Base-by-base conservation (phyloP, 2,797 vertebrate species). In the Tangara arthus region DNA sequence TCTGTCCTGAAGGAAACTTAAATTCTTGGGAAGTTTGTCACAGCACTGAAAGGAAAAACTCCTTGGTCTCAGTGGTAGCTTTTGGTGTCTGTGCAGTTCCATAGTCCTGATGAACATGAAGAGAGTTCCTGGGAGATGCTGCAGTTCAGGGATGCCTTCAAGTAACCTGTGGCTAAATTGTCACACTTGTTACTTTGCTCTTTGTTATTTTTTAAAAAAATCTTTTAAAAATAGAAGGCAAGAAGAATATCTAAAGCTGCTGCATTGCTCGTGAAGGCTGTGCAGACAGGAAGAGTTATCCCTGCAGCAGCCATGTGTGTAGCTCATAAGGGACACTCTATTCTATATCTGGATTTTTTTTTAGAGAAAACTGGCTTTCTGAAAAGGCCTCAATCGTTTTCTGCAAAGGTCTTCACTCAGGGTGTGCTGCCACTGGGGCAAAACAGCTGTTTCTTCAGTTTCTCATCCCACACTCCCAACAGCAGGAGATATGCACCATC, bases 171-270 rank as follows among this genome's bases (percentile, higher is more conserved):
- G 28, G 52, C 18, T 87, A 65, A 82, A 68, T 26, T 66, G 17
- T 55, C 21, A n/a, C 0, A 0, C 7, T 42, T 70, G 13, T 24
- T 69, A 50, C 46, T 70, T 57, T 61, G 14, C 22, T 64, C 19
- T 68, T 75, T 34, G 26, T 3, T 8, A 15, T 21, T 13, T 35
- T 12, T 8, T 42, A 21, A 34, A 20, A 52, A 6, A 1, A 26
- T 24, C 8, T 47, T 68, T 82, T 50, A 10, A 41, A 81, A 92
- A 73, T 8, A 28, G 47, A 17, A 17, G 9, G 17, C 60, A 89
- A 70, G 24, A 44, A 82, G 77, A 76, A 82, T 77, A 9, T 4
- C 50, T 76, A 61, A 47, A 46, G 12, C 14, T 77, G 12, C 37
- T 57, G 34, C 9, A 1, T 73, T 70, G 42, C n/a, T 86, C 32